Evolutionary conservation across 2,888 invertebrate genomes (phyloP).

Genomic region (Conus canariensis): DNA sequence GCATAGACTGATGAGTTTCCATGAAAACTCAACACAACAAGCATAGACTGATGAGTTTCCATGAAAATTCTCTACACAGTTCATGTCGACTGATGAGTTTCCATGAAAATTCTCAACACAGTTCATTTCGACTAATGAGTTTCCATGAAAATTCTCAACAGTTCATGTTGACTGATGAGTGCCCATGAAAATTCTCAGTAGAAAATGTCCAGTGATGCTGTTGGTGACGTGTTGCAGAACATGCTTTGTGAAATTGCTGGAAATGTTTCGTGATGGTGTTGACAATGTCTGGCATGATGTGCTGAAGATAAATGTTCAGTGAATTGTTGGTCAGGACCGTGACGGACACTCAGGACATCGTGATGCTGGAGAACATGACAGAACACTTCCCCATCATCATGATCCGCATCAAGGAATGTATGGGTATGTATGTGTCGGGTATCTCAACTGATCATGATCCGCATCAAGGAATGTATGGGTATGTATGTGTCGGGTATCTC

Average conservation of each 20-base stretch:
- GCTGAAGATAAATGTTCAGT: too few species aligned
- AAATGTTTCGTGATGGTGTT: too few species aligned
- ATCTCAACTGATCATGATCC: slow-evolving; percentile 63
- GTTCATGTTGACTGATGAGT: too few species aligned
- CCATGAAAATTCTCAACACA: slow-evolving; percentile 66
- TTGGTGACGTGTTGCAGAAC: too few species aligned
- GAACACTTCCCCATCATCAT: slow-evolving; percentile 74
- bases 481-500: slow-evolving; percentile 11
- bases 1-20: too few species aligned
- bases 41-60: slow-evolving; percentile 68
- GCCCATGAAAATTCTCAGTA: too few species aligned
- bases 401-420: slow-evolving; percentile 76
- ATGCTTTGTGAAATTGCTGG: too few species aligned
- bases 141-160: too few species aligned
- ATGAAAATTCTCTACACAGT: slow-evolving; percentile 68
- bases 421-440: slow-evolving; percentile 60
- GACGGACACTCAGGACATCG: slow-evolving; percentile 55
- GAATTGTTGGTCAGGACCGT: slow-evolving; percentile 22
- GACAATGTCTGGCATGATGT: too few species aligned
- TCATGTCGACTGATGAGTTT: slow-evolving; percentile 69
- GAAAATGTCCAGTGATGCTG: too few species aligned
- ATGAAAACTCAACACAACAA: slow-evolving; percentile 50
- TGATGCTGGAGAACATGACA: slow-evolving; percentile 71
- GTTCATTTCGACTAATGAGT: slow-evolving; percentile 71
- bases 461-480: slow-evolving; percentile 77